Percentiles rank a stretch among this genome's conserved stretches.
phyloP scores from a whole-genome alignment of 2,113 vertebrate genomes.

The Rhinichthys klamathensis region DNA sequence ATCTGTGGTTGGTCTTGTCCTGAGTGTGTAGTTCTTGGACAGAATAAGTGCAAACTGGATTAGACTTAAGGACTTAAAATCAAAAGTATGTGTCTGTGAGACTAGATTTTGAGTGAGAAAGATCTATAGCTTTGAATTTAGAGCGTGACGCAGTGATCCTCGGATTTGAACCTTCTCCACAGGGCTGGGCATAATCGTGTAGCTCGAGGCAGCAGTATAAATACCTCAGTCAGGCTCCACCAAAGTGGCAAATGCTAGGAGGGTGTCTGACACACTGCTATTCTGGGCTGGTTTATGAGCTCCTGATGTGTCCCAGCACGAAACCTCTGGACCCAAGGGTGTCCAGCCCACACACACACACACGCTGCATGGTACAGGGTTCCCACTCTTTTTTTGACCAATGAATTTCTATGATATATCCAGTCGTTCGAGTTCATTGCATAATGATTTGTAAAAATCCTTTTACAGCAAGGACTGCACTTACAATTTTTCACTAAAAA shows the following conservation, averaged over 20 bases:
- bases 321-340: conserved; percentile 34
- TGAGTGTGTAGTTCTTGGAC: not conserved
- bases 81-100: not conserved
- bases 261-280: conserved; percentile 31
- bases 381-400: not conserved
- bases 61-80: not conserved
- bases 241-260: conserved; percentile 25
- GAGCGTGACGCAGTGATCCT: not conserved
- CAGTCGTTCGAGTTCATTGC: not conserved
- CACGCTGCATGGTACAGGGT: not conserved
- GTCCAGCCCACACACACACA: conserved; percentile 18
- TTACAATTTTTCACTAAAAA: not conserved
- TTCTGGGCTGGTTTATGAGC: conserved; percentile 47
- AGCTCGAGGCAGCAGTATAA: conserved; percentile 30
- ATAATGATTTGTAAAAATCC: not conserved
- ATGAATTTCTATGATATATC: not conserved
- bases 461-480: not conserved
- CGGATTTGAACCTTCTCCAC: conserved; percentile 5
- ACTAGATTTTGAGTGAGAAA: not conserved
- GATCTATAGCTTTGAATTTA: conserved; percentile 12
- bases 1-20: not conserved
- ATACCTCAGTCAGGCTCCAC: conserved; percentile 33
- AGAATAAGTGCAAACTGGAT: not conserved
- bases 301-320: conserved; percentile 32
- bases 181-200: not conserved